Percentiles rank a stretch among this genome's conserved stretches.
Conservation (phyloP, 2,888 invertebrate species). For the Drosophila eohydei region DNA sequence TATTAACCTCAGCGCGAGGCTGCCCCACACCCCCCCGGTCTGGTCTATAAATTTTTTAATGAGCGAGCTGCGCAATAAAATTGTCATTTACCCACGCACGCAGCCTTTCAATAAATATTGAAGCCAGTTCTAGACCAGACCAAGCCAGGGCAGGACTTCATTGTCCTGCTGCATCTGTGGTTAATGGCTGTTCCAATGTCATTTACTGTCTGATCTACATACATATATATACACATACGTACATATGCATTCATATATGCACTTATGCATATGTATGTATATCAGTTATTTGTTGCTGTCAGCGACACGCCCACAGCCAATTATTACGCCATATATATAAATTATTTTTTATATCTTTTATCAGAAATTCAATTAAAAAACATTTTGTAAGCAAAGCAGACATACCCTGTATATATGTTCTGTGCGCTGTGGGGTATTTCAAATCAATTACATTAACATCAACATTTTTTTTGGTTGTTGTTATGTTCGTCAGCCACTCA, state of each 20-base stretch:
- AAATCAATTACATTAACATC: background rate
- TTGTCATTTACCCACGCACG: slow-evolving; percentile 38
- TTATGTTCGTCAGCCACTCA: background rate
- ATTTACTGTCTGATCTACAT: slow-evolving; percentile 39
- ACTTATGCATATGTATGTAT: background rate
- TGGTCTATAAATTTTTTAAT: slow-evolving; percentile 36
- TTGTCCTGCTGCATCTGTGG: slow-evolving; percentile 48
- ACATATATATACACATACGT: background rate
- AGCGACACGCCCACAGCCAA: slow-evolving; percentile 14
- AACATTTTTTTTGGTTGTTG: background rate
- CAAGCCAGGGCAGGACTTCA: slow-evolving; percentile 10
- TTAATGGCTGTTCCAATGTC: slow-evolving; percentile 59
- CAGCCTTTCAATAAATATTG: slow-evolving; percentile 32
- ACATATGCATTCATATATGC: background rate
- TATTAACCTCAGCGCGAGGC: slow-evolving; percentile 21
- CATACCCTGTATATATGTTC: background rate
- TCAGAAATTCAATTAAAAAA: slow-evolving; percentile 30
- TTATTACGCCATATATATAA: slow-evolving; percentile 17
- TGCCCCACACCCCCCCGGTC: slow-evolving; percentile 1
- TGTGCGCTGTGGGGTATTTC: background rate
- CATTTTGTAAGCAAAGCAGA: slow-evolving; percentile 32
- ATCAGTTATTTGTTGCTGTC: background rate
- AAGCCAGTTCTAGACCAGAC: slow-evolving; percentile 1
- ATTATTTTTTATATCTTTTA: slow-evolving; percentile 9
- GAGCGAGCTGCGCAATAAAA: slow-evolving; percentile 34